Base-by-base conservation (phyloP, 2,113 vertebrate genomes). In the Saguinus midas region DNA sequence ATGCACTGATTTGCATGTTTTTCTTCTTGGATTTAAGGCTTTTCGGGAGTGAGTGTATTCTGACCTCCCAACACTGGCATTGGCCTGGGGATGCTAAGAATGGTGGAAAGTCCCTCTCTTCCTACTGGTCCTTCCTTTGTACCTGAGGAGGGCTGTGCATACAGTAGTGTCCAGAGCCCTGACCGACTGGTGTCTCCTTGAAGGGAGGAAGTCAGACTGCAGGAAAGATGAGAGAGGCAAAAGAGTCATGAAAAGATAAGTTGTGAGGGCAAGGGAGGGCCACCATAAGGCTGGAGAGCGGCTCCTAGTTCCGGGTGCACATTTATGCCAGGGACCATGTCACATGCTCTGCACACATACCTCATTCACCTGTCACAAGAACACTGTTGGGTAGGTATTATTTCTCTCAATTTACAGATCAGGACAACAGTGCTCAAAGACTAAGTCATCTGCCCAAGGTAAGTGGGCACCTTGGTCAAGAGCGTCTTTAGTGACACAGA, bases 261-360 rank as follows among this genome's bases (percentile, higher is more conserved):
- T 23, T 37, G 3, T 6, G 4, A 11, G 8, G n/a, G 29, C 29
- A 4, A 6, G 20, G 48, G 20, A 35, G 11, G 7, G 14, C 21
- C 9, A 4, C 6, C 12, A 6, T 16, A 37, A 25, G 0, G 0
- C 13, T 0, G 10, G 66, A 43, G 25, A 83, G 29, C 2, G 20
- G 37, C 40, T 58, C 75, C 45, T 7, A 57, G 40, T 27, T 96
- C 52, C 37, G 18, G 23, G 52, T 2, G 13, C 35, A 0, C 3
- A 13, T 0, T 1, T 0, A 9, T 1, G 5, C 43, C 35, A 61
- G 55, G 72, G 16, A 66, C 64, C 29, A 9, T 21, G 13, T 6
- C 7, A 57, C 5, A 14, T 12, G 29, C 40, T 82, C n/a, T 29
- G 14, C 23, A 45, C 40, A 35, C 25, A 23, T 5, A 40, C 43